These are phyloP conservation scores for Pterostichus madidus DNA, from an alignment of 2,888 invertebrate species.

Conservation along the genomic window DNA sequence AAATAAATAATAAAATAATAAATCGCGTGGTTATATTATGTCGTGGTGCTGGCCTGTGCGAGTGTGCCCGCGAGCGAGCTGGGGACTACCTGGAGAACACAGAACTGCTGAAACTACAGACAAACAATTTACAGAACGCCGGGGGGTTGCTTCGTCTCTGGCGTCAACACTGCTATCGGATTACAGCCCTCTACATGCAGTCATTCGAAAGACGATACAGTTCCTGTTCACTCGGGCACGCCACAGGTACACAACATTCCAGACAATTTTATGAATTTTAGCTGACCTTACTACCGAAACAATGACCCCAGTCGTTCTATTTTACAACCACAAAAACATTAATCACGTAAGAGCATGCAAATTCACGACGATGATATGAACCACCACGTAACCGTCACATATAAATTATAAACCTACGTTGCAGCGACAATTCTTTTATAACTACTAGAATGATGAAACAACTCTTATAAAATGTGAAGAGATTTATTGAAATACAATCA, in stretches of 20 bases:
- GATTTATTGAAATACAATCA: slow-evolving; percentile 45
- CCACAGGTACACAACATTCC: slow-evolving; percentile 64
- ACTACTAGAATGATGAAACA: slow-evolving; percentile 18
- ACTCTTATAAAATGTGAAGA: slow-evolving; percentile 16
- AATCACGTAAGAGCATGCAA: slow-evolving; percentile 51
- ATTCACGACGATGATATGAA: slow-evolving; percentile 45
- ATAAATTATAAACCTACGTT: slow-evolving; percentile 30
- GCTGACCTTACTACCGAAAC: slow-evolving; percentile 37
- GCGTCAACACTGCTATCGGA: slow-evolving; percentile 60
- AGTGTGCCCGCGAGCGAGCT: slow-evolving; percentile 61
- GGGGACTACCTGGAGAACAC: slow-evolving; percentile 63
- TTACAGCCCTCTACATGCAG: slow-evolving; percentile 65
- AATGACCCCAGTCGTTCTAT: slow-evolving; percentile 42
- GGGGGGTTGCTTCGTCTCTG: slow-evolving; percentile 61
- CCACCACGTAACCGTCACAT: slow-evolving; percentile 65
- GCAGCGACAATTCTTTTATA: slow-evolving; percentile 31
- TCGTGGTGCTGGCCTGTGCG: slow-evolving; percentile 61
- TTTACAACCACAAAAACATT: slow-evolving; percentile 31
- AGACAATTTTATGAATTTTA: slow-evolving; percentile 51
- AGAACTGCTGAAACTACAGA: slow-evolving; percentile 50
- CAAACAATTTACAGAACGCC: slow-evolving; percentile 60
- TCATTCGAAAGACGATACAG: slow-evolving; percentile 62
- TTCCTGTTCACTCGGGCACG: slow-evolving; percentile 59
- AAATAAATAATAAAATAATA: slow-evolving; percentile 60
- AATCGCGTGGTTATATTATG: slow-evolving; percentile 60